Base-by-base conservation (phyloP, 2,888 invertebrate genomes). In the Napeogenes sylphis region DNA sequence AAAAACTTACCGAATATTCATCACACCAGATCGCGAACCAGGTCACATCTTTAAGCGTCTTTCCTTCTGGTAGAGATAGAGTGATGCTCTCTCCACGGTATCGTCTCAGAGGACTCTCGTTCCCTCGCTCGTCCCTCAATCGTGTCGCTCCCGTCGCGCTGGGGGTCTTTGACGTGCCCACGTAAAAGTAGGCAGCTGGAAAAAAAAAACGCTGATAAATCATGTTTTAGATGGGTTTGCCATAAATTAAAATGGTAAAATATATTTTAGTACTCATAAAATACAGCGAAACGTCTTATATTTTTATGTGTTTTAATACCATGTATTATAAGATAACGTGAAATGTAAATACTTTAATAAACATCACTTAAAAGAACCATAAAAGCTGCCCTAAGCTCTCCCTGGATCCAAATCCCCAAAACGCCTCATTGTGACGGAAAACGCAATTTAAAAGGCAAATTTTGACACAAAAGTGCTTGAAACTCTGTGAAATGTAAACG, bases 21-120 rank as follows among this genome's bases (percentile, higher is more conserved):
- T 97, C 95, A 83, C 97, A 98, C 96, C 97, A 98, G 46, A 98
- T 94, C 12, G 96, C 94, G 85, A 98, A 94, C 95, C 97, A 97
- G 80, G 93, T 94, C 80, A 97, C 92, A 83, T 95, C 96, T 74
- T 92, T 92, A 65, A 98, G 89, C 42, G 95, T 95, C 81, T 95
- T 95, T 56, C 97, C 96, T 73, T 97, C 97, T 0, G 98, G 98
- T 71, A 98, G 90, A 13, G 97, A 94, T 56, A 98, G 85, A 59
- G 97, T 96, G 74, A 97, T 91, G 76, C 95, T 93, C 84, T 96
- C 95, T 73, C 95, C 95, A 70, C 94, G 92, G 90, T 98, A 98
- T 72, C 93, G 92, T 71, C 94, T 93, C 78, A 97, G 92, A n/a
- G 96, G 93, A 67, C 92, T 92, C n/a, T 92, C 87, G 70, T 94